Percentiles rank a stretch among this genome's conserved stretches.
Evolutionary conservation across 30 jellyfish, hydroid and myxozoan species (phyloP).

Genomic region (Cassiopea andromeda): DNA sequence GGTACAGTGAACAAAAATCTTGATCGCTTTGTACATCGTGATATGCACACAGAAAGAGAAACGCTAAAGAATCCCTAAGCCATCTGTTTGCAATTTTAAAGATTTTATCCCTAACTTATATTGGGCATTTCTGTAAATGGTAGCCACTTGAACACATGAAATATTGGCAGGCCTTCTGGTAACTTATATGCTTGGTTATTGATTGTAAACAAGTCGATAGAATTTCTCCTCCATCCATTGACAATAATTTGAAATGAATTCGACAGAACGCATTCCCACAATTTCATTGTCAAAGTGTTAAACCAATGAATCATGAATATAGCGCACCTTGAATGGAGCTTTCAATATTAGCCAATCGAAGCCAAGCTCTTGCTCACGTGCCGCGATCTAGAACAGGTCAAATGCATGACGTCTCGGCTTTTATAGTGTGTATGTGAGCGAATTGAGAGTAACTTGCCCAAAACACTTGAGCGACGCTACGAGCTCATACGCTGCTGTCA

Average conservation of each 20-base stretch:
- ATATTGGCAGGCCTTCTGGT: slow-evolving; percentile 24
- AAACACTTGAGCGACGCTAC: slow-evolving; percentile 82
- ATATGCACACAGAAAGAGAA: slow-evolving; percentile 7
- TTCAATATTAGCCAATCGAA: slow-evolving; percentile 70
- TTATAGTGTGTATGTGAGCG: slow-evolving; percentile 68
- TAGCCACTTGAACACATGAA: slow-evolving; percentile 8
- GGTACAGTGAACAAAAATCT: slow-evolving; percentile 72
- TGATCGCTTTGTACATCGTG: slow-evolving; percentile 59
- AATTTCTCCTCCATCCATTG: slow-evolving; percentile 33
- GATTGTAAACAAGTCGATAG: slow-evolving; percentile 65
- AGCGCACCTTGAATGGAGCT: slow-evolving; percentile 79
- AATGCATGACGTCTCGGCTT: slow-evolving; percentile 89
- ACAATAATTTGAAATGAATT: slow-evolving; percentile 50
- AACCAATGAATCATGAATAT: slow-evolving; percentile 83
- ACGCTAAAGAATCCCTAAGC: neutral
- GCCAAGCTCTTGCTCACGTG: slow-evolving; percentile 68
- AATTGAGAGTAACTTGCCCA: slow-evolving; percentile 78
- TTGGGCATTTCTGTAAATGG: neutral
- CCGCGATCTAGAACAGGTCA: slow-evolving; percentile 83
- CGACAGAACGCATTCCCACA: slow-evolving; percentile 75
- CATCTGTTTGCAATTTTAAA: slow-evolving; percentile 54
- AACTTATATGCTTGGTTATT: slow-evolving; percentile 22
- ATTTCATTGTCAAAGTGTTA: slow-evolving; percentile 75
- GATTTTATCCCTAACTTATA: slow-evolving; percentile 18
- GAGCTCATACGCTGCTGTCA: slow-evolving; percentile 68